Evolutionary conservation across 2,888 invertebrate species (phyloP).

Genomic region (Cremastinae sp.): DNA sequence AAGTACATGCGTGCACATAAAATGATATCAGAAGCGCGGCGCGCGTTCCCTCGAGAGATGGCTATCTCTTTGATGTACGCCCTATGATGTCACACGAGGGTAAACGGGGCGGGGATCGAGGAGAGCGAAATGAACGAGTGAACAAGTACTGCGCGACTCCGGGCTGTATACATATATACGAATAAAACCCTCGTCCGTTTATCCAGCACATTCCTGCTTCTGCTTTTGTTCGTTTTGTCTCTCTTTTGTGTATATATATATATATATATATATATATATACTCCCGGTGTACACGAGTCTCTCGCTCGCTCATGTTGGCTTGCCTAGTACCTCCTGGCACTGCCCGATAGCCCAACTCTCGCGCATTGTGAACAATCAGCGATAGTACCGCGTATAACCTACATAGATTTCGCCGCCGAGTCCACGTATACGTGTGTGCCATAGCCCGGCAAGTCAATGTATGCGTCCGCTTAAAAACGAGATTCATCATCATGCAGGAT

Average conservation of each 20-base stretch:
- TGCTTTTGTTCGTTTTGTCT: constrained; percentile 38
- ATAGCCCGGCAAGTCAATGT: too few relatives aligned
- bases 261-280: constrained; percentile 3
- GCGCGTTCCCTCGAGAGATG: constrained; percentile 24
- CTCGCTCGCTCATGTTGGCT: constrained; percentile 37
- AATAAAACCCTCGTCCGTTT: constrained; percentile 31
- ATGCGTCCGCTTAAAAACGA: not conserved
- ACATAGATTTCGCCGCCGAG: too few relatives aligned
- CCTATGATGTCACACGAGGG: constrained; percentile 18
- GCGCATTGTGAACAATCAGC: constrained; percentile 55
- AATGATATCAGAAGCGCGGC: not conserved
- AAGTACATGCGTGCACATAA: not conserved
- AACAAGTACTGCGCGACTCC: constrained; percentile 35
- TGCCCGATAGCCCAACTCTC: constrained; percentile 56
- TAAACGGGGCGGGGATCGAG: not conserved
- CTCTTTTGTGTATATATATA: too few relatives aligned
- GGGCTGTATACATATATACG: too few relatives aligned
- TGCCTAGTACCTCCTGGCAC: constrained; percentile 72
- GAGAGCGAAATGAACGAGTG: constrained; percentile 33
- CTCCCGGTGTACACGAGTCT: constrained; percentile 23
- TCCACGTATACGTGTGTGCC: too few relatives aligned
- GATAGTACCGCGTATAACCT: constrained; percentile 37
- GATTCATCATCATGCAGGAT: not conserved
- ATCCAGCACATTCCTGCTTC: constrained; percentile 28
- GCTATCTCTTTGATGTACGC: constrained; percentile 27